phyloP scores from a whole-genome alignment of 2,113 vertebrate genomes.

The Myanophis thanlyinensis region DNA sequence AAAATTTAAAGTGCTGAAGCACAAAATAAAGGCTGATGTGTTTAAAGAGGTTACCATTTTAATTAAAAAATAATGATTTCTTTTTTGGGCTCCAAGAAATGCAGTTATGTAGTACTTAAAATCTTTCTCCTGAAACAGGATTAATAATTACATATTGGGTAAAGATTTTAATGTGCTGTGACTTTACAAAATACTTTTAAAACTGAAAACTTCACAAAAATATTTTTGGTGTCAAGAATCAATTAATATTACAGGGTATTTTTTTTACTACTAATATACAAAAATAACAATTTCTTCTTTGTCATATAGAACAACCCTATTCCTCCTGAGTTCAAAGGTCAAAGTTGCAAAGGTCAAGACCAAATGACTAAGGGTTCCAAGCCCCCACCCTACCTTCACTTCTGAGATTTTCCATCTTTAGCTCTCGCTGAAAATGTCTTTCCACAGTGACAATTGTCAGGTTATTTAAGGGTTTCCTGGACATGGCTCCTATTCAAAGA shows the following conservation, averaged over 20 bases:
- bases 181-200: background rate
- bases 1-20: conserved; percentile 11
- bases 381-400: background rate
- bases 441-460: background rate
- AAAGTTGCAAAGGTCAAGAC: background rate
- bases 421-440: background rate
- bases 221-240: background rate
- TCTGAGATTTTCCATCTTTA: background rate
- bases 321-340: background rate
- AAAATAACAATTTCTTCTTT: background rate
- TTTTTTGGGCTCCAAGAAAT: conserved; percentile 32
- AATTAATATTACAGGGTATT: background rate
- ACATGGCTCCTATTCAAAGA: background rate
- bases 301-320: background rate
- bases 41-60: background rate
- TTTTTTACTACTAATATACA: background rate
- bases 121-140: conserved; percentile 27
- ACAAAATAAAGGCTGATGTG: conserved; percentile 19
- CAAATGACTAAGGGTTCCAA: background rate
- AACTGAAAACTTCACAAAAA: background rate
- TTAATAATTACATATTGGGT: conserved; percentile 41
- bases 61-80: background rate
- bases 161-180: conserved; percentile 15
- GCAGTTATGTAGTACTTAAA: background rate
- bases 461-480: background rate